A percentile compares a stretch with the other conserved stretches of the same genome.
Conservation (phyloP, 1,140 invertebrate genomes). For the Aporrectodea caliginosa region DNA sequence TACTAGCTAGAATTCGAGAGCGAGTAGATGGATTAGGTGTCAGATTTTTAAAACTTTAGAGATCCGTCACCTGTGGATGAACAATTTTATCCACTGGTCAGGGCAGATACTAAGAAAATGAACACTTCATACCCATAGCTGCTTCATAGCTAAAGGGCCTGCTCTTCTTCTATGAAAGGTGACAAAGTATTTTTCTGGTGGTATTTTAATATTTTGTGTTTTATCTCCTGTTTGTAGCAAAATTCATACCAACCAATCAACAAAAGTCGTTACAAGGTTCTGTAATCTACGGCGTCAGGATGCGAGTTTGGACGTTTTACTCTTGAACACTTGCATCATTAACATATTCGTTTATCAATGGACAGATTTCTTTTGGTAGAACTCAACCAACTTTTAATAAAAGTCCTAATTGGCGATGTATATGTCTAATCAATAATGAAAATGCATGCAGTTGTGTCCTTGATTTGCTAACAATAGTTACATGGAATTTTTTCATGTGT, state of each 20-base stretch:
- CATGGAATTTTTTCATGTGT: too few species aligned
- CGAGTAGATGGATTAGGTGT: too few species aligned
- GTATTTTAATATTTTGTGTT: too few species aligned
- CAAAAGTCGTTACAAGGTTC: slow-evolving; percentile 90
- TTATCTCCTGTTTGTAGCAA: too few species aligned
- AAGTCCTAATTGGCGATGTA: too few species aligned
- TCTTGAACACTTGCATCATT: slow-evolving; percentile 39
- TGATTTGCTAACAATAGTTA: too few species aligned
- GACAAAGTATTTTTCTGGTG: slow-evolving; percentile 22
- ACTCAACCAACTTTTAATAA: too few species aligned
- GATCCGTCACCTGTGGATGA: too few species aligned
- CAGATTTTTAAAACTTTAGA: too few species aligned
- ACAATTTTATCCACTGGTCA: neutral
- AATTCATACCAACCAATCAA: slow-evolving; percentile 77
- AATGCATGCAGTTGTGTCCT: too few species aligned
- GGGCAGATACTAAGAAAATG: neutral
- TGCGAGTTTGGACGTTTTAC: neutral
- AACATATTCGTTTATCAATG: slow-evolving; percentile 70
- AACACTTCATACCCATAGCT: neutral
- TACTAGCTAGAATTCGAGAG: too few species aligned
- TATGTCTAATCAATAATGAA: too few species aligned
- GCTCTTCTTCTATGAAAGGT: neutral
- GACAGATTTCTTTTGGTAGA: slow-evolving; percentile 89
- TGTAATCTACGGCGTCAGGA: slow-evolving; percentile 60
- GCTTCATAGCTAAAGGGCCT: neutral